These are phyloP conservation scores for Cephus pygmeus DNA, from an alignment of 2,888 invertebrate species.

Conservation along the genomic window DNA sequence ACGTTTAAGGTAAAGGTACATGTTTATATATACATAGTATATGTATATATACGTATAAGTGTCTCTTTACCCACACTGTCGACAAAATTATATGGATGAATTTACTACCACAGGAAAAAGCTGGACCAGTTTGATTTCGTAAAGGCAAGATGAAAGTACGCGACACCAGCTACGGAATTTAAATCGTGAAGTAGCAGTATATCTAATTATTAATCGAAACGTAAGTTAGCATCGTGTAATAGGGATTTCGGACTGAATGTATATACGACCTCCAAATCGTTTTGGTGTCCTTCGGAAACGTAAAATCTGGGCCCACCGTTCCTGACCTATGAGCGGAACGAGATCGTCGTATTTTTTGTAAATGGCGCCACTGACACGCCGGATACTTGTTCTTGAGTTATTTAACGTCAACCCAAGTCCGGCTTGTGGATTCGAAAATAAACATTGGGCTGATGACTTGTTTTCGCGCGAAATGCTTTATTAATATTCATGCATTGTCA, in stretches of 20 bases:
- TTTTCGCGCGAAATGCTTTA: background rate
- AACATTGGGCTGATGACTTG: background rate
- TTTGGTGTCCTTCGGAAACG: conserved; percentile 16
- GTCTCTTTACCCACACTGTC: background rate
- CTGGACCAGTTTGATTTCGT: conserved; percentile 24
- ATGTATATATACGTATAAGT: background rate
- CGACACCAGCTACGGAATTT: conserved; percentile 10
- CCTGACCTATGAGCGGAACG: conserved; percentile 18
- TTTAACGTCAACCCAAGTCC: background rate
- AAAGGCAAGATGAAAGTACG: conserved; percentile 20
- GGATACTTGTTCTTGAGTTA: background rate
- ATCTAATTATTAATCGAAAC: background rate
- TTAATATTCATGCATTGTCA: background rate
- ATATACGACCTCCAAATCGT: conserved; percentile 10
- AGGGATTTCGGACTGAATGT: conserved; percentile 10
- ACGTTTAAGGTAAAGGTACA: background rate
- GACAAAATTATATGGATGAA: background rate
- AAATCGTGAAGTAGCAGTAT: conserved; percentile 1
- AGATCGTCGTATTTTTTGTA: conserved; percentile 5
- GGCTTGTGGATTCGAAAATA: background rate
- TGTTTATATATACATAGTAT: background rate
- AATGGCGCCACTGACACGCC: conserved; percentile 1
- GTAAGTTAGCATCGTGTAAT: conserved; percentile 11
- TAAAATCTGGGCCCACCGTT: conserved; percentile 2
- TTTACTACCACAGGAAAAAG: conserved; percentile 1